Evolutionary conservation across 2,113 vertebrate genomes (phyloP).

Genomic region (Sylvia atricapilla): DNA sequence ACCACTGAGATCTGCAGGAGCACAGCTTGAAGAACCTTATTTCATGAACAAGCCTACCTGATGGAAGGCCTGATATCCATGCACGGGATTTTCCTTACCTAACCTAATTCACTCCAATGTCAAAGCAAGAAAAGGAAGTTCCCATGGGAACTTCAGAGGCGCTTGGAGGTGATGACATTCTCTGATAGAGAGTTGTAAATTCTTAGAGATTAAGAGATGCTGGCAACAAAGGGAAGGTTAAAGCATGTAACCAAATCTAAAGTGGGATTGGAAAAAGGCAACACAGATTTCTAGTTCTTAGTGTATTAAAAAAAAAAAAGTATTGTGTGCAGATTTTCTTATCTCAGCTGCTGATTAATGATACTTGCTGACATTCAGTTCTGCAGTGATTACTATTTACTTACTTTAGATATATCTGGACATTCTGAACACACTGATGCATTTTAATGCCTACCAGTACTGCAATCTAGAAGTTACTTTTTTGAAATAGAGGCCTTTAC

Average conservation of each 20-base stretch:
- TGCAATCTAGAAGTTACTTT: neutral
- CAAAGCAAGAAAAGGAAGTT: neutral
- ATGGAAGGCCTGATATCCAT: neutral
- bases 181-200: neutral
- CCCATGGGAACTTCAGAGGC: neutral
- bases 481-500: neutral
- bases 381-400: constrained; percentile 15
- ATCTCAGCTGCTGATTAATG: neutral
- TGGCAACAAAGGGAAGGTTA: neutral
- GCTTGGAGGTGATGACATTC: neutral
- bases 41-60: neutral
- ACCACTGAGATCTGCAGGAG: neutral
- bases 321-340: neutral
- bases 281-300: neutral
- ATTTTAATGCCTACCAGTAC: neutral
- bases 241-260: neutral
- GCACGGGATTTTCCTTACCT: neutral
- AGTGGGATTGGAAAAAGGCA: neutral
- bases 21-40: neutral
- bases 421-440: neutral
- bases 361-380: constrained; percentile 6
- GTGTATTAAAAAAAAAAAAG: neutral
- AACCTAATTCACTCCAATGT: neutral
- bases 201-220: neutral
- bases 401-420: neutral